Evolutionary conservation across 2,113 vertebrate species (phyloP), one percentile per base, ranked within the genome.

Genomic region (Oncorhynchus clarkii): DNA sequence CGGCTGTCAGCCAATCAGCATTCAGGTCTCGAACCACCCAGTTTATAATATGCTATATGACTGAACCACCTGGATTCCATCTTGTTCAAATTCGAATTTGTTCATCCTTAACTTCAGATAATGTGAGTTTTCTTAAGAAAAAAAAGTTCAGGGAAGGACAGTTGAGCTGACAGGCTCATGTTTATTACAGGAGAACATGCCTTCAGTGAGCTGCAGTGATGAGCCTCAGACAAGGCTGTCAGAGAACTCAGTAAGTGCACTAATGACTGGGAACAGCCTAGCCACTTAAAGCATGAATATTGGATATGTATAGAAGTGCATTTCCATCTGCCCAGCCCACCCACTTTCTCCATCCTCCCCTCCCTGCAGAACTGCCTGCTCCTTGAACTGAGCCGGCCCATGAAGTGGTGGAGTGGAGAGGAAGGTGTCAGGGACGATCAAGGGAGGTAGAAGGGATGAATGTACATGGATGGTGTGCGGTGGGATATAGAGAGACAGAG

Each of bases 281-380:
- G 62, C 80, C 87, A 85, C 91, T 91, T 79, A 79, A 76, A 20
- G 29, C 81, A 90, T 92, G 77, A 91, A 92, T 93, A 90, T 88
- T 92, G 79, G 77, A 93, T 91, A 81, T 57, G 66, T 70, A 79
- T 70, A 68, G 59, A 66, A 77, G 85, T 79, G 79, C 74, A 77
- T 81, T 83, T 7, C 22, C 34, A 34, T 54, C 59, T 54, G 75
- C 24, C 14, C 57, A 67, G 31, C 20, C 29, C 65, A 29, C 48
- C 12, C 26, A 26, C 26, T 11, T 39, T 22, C 48, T 20, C 22
- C 69, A 11, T 26, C 54, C 26, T 72, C 57, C 70, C 70, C 76
- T 68, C 20, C 75, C 76, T 74, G 72, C 48, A 71, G 67, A 69
- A 65, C 64, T 73, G 67, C 31, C 31, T 34, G 45, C 29, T 87